Evolutionary conservation across 2,888 invertebrate genomes (phyloP), one percentile per base, ranked within the genome.

Genomic region (Rhogogaster chlorosoma): DNA sequence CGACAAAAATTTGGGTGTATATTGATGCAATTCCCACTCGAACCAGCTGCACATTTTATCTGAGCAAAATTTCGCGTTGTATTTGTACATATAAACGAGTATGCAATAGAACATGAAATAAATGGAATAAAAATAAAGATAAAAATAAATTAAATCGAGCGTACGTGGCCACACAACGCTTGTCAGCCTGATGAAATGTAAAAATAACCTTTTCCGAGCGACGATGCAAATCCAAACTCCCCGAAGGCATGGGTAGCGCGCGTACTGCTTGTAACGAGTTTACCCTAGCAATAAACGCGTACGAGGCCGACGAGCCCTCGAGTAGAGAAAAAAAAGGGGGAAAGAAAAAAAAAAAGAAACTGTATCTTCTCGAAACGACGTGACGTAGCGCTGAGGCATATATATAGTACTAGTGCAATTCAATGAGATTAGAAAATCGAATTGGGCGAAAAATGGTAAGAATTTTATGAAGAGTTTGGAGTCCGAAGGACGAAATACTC

Each of bases 141-240:
- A 61, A 38, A 80, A 57, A 80, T 80, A 61, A 57, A 80, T 61
- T 57, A 57, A 80, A 80, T 80, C 61, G 61, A 80, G 38, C 61
- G 36, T 80, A 80, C 61, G 57, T 36, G 80, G 57, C 57, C 61
- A 38, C 80, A 80, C 36, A 80, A 61, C 77, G 77, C 49, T 80
- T 61, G 57, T 80, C 80, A 80, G 80, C 36, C 80, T 80, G 80
- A 80, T 80, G 80, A 80, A 80, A 80, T 80, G 80, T 61, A 61
- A 80, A 80, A 80, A 80, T 80, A 80, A 80, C 61, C 57, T 61
- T 61, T 80, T 80, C 26, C 80, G 57, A 80, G 80, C 61, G 38
- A 61, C 80, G 80, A 80, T 80, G 80, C 80, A 80, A 80, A 80
- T 80, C 61, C 61, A 80, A 80, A 80, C 80, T 80, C 80, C 80